Evolutionary conservation across 2,797 vertebrate species (phyloP).

Genomic region (Pelochelys cantorii): DNA sequence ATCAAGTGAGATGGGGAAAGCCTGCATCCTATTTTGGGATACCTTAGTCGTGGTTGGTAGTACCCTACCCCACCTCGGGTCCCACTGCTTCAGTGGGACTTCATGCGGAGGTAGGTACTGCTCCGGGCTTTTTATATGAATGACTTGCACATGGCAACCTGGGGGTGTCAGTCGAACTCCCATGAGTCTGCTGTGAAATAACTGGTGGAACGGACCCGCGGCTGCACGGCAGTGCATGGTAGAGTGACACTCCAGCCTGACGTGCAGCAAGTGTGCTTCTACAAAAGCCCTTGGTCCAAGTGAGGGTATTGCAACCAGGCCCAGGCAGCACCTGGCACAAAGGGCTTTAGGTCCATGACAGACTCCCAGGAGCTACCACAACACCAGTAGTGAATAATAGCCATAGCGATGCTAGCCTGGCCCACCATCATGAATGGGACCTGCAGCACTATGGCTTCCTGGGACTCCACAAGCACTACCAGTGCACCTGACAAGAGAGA

Average conservation of each 20-base stretch:
- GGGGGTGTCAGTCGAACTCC: too few relatives aligned
- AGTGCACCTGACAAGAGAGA: accelerated
- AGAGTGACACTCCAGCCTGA: too few relatives aligned
- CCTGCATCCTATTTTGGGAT: not conserved
- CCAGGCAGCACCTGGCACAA: not conserved
- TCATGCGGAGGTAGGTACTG: not conserved
- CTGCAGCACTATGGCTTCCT: not conserved
- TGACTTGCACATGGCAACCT: too few relatives aligned
- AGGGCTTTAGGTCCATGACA: accelerated
- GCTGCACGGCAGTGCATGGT: too few relatives aligned
- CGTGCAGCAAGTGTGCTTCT: too few relatives aligned
- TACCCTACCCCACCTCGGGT: not conserved
- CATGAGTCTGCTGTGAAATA: too few relatives aligned
- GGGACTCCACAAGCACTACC: not conserved
- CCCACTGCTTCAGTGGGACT: not conserved
- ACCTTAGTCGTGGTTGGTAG: not conserved
- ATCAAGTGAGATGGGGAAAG: not conserved
- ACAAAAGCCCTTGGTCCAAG: too few relatives aligned
- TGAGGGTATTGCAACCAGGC: not conserved
- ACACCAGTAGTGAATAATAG: not conserved
- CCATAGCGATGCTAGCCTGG: not conserved
- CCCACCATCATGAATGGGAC: not conserved
- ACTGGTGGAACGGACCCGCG: too few relatives aligned
- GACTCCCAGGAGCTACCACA: not conserved
- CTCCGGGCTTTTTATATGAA: not conserved